These are phyloP conservation scores for Cephalopholis sonnerati DNA, from an alignment of 2,113 vertebrate species.

Conservation along the genomic window DNA sequence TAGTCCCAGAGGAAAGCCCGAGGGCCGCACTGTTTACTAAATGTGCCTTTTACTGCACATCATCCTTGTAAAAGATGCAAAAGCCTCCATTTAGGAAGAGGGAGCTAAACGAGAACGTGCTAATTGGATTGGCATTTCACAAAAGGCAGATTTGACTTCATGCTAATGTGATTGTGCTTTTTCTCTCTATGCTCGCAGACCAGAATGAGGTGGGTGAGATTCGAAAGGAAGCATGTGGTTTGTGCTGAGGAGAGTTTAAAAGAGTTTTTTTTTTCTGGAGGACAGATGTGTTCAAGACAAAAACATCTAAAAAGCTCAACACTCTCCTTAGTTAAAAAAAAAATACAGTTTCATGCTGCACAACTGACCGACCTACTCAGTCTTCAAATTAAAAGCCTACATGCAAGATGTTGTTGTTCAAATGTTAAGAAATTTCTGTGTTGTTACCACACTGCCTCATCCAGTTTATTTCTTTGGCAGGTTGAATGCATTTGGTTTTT, in stretches of 20 bases:
- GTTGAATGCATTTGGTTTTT: not conserved
- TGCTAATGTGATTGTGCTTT: conserved; percentile 76
- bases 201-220: conserved; percentile 61
- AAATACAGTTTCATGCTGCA: not conserved
- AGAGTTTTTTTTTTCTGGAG: conserved; percentile 7
- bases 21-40: conserved; percentile 72
- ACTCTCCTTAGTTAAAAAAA: not conserved
- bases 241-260: conserved; percentile 31
- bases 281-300: conserved; percentile 27
- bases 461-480: not conserved
- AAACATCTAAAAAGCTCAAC: not conserved
- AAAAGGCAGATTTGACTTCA: conserved; percentile 82
- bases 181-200: conserved; percentile 35
- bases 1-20: conserved; percentile 69
- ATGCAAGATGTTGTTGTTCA: not conserved
- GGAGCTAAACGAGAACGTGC: conserved; percentile 69
- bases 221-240: conserved; percentile 40
- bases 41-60: conserved; percentile 75
- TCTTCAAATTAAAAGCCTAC: not conserved
- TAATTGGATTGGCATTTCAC: conserved; percentile 85
- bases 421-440: not conserved
- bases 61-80: conserved; percentile 76
- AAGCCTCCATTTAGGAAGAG: conserved; percentile 73
- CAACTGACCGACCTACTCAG: not conserved
- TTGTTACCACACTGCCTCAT: not conserved